Evolutionary conservation across 2,797 vertebrate genomes (phyloP).

Genomic region (Amblyopsis hoosieri): DNA sequence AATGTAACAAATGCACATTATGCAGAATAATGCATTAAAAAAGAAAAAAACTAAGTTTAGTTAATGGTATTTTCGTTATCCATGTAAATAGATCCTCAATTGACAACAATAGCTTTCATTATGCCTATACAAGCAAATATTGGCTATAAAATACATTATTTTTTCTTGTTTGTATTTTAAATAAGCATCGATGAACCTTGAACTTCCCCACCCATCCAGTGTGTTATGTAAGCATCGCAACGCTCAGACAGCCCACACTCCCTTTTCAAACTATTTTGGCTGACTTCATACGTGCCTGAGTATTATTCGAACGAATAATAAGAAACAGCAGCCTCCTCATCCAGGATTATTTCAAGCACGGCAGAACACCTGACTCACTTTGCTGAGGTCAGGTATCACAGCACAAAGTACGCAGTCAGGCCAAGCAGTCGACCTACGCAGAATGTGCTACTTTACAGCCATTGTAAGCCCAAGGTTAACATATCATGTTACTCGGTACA

Average conservation of each 20-base stretch:
- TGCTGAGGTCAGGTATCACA: constrained; percentile 33
- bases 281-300: constrained; percentile 25
- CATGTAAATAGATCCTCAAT: too few relatives aligned
- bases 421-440: not conserved
- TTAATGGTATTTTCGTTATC: too few relatives aligned
- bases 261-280: constrained; percentile 10
- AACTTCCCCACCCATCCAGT: not conserved
- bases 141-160: too few relatives aligned
- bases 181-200: not conserved
- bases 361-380: constrained; percentile 50
- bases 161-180: too few relatives aligned
- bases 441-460: not conserved
- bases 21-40: too few relatives aligned
- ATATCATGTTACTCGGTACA: constrained; percentile 33
- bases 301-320: constrained; percentile 39
- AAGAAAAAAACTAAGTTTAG: too few relatives aligned
- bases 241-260: not conserved
- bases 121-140: too few relatives aligned
- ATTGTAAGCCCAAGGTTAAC: constrained; percentile 2
- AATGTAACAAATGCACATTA: too few relatives aligned
- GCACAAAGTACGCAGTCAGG: constrained; percentile 17
- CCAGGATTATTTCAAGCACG: constrained; percentile 45
- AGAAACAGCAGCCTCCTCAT: constrained; percentile 45
- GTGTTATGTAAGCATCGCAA: constrained; percentile 31
- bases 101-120: too few relatives aligned